Evolutionary conservation across 1,140 invertebrate species (phyloP).

Genomic region (Calliopsis andreniformis): DNA sequence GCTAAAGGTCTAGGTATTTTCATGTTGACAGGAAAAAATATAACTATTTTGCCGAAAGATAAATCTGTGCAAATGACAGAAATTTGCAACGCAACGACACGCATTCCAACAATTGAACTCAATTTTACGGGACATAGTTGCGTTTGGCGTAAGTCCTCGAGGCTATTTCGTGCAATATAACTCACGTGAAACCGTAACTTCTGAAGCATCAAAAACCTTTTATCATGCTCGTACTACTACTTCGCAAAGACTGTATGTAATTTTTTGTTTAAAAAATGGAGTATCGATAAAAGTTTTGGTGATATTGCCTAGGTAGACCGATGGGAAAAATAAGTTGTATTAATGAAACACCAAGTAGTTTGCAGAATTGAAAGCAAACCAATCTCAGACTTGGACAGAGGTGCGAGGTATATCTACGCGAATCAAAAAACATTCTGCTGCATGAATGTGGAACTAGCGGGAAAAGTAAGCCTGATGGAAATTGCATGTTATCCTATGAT

Average conservation of each 20-base stretch:
- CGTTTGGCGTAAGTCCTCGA: conserved; percentile 6
- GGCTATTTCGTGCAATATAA: no score
- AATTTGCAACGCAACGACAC: conserved; percentile 49
- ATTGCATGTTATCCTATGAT: conserved; percentile 9
- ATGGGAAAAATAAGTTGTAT: not conserved
- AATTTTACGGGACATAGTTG: conserved; percentile 25
- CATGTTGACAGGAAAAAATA: no score
- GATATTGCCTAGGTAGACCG: not conserved
- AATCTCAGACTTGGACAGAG: conserved; percentile 1
- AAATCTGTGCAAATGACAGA: conserved; percentile 49
- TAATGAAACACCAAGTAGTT: not conserved
- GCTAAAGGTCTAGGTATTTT: no score
- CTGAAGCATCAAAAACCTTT: no score
- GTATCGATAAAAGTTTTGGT: not conserved
- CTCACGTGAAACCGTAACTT: no score
- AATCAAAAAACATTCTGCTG: not conserved
- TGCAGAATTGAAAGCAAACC: not conserved
- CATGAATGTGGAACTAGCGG: not conserved
- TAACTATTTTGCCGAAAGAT: no score
- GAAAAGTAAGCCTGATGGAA: conserved; percentile 11
- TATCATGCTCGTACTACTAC: no score
- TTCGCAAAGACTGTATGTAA: no score
- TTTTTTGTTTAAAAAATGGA: not conserved
- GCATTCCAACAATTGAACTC: conserved; percentile 34
- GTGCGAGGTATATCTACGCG: not conserved